A percentile compares a stretch with the other conserved stretches of the same genome.
These are phyloP conservation scores for Malacoctenus gilli DNA, from an alignment of 2,797 vertebrate genomes.

Conservation along the genomic window DNA sequence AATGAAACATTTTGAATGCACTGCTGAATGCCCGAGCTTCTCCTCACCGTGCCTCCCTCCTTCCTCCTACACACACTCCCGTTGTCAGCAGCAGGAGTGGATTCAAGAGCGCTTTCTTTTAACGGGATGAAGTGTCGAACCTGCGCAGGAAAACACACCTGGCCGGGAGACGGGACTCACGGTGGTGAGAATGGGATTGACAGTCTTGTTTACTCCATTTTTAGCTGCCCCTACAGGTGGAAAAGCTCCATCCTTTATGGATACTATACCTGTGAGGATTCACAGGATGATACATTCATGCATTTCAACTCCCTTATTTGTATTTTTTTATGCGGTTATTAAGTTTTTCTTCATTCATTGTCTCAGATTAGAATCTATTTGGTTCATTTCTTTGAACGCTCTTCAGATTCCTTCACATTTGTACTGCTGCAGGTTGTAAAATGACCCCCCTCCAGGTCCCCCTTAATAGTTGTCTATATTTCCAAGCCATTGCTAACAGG, in stretches of 20 bases:
- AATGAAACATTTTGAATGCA: too few species aligned
- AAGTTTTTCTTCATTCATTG: too few species aligned
- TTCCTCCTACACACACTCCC: not conserved
- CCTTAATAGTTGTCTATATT: not conserved
- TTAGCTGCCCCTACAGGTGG: not conserved
- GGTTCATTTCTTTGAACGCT: not conserved
- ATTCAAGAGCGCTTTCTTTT: too few species aligned
- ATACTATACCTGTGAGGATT: not conserved
- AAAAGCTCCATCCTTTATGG: too few species aligned
- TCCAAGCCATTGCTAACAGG: conserved; percentile 7
- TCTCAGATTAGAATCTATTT: too few species aligned
- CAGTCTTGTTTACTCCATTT: not conserved
- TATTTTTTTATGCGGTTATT: too few species aligned
- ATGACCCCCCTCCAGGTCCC: not conserved
- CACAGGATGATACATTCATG: not conserved
- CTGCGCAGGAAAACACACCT: not conserved
- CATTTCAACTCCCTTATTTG: too few species aligned
- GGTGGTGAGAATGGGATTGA: not conserved
- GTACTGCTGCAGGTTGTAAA: conserved; percentile 3
- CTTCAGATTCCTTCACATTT: not conserved
- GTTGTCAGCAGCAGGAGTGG: not conserved
- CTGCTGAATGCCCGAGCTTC: too few species aligned
- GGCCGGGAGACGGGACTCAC: not conserved
- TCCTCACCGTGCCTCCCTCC: not conserved
- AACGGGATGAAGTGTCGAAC: not conserved